Percentiles rank a stretch among this genome's conserved stretches.
phyloP scores from a whole-genome alignment of 1,140 invertebrate species.

The Polypedilum pembai region DNA sequence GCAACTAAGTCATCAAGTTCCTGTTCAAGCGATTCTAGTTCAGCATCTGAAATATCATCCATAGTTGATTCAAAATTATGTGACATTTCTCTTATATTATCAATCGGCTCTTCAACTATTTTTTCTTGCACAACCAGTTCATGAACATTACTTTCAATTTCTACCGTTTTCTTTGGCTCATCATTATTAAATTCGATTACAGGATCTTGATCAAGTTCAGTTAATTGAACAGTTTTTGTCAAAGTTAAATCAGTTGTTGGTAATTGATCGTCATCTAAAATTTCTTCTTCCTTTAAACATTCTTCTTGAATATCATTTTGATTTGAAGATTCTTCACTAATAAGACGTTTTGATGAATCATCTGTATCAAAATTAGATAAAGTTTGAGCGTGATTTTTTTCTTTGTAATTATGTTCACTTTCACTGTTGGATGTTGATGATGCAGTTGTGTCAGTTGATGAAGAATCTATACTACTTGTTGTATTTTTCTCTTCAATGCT shows the following conservation, averaged over 20 bases:
- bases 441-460: constrained; percentile 2
- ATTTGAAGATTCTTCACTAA: constrained; percentile 24
- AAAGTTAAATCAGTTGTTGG: background rate
- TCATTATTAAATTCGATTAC: background rate
- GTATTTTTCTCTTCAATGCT: background rate
- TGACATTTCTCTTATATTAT: background rate
- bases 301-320: background rate
- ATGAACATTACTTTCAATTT: background rate
- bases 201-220: background rate
- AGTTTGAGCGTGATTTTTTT: constrained; percentile 1
- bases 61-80: constrained; percentile 40
- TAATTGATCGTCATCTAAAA: background rate
- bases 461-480: background rate
- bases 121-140: background rate
- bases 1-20: constrained; percentile 32
- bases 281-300: background rate
- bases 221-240: background rate
- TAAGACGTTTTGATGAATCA: constrained; percentile 3
- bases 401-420: background rate
- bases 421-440: background rate
- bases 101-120: background rate
- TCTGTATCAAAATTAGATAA: background rate
- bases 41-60: constrained; percentile 43
- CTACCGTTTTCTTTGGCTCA: background rate
- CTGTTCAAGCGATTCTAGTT: constrained; percentile 42